Evolutionary conservation across 2,113 vertebrate genomes (phyloP), one percentile per base, ranked within the genome.

Genomic region (Henicopernis longicauda): DNA sequence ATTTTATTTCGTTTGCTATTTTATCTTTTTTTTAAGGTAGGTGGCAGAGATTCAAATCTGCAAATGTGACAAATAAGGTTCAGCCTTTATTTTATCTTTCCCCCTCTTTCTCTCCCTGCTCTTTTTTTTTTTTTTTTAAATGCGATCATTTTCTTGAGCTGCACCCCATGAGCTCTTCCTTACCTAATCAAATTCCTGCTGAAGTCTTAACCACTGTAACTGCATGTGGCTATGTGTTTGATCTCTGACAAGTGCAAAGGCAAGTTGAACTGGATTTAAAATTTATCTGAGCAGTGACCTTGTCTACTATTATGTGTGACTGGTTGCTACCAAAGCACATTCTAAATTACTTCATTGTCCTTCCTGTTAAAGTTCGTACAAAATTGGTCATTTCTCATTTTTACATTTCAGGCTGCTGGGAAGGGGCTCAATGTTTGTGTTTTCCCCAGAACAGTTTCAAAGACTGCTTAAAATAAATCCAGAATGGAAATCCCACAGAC

Each of bases 351-450:
- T 82, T 78, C 26, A 22, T 67, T 73, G 32, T 69, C 36, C 50
- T 87, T 58, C 38, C 38, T 61, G 31, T 76, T 95, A n/a, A 92
- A 82, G 36, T 95, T 90, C 55, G 50, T 83, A 58, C 36, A 47
- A 76, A 95, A 71, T 27, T 9, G 23, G n/a, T 86, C 11, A 84
- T 94, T 96, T 96, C 85, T 92, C 45, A 31, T 95, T 77, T 96
- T 96, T 94, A 82, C 74, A 18, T 95, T 96, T 80, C 97, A 99
- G 99, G 96, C 98, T 99, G 94, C 98, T 99, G 93, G 99, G 99
- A 90, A 98, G 99, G 29, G 99, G 99, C 76, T 99, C 99, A 32
- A 99, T 99, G 99, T 99, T 99, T 95, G 99, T 99, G 73, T 99
- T 99, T 97, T 99, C 99, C 12, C 96, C 97, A 67, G 98, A 99